Base-by-base conservation (phyloP, 2,113 vertebrate genomes). In the Apteryx owenii region DNA sequence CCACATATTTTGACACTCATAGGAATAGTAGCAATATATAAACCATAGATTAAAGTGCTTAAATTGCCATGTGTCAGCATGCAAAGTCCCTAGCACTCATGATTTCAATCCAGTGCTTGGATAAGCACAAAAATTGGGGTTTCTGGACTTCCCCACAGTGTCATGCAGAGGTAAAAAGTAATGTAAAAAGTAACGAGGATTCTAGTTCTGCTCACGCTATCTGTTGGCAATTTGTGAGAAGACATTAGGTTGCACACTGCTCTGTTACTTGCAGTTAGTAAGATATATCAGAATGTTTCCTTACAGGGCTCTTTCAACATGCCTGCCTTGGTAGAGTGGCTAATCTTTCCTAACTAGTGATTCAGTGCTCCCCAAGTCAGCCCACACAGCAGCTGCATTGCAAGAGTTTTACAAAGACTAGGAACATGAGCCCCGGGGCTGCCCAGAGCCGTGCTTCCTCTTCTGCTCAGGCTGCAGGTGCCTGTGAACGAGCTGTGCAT, bases 111-210 rank as follows among this genome's bases (percentile, higher is more conserved):
- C 36, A 61, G 9, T 40, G 20, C 40, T 58, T 44, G 17, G 31
- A 8, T 25, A 70, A 66, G 31, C 11, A 17, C 26, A 73, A 4
- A 11, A 20, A 3, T 22, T 60, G 48, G 69, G 18, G 18, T 73
- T 42, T 91, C n/a, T 15, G 11, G 38, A 73, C 31, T 36, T 73
- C n/a, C 44, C 26, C 6, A 2, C 0, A 1, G 5, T 33, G 5
- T 33, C 29, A 56, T 4, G 36, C 0, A 54, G 42, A 40, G 22
- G 31, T 42, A 69, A 69, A 89, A 77, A 77, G 6, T 42, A n/a
- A 70, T 38, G 4, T 5, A 70, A 15, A 22, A 61, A 51, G 20
- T 22, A 56, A 65, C 12, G 8, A 78, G 31, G 18, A 61, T 26
- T 71, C 5, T 9, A 92, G 48, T 65, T 46, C 17, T 69, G 29